Base-by-base conservation (phyloP, 1,140 invertebrate species). In the Drosophila ambigua region DNA sequence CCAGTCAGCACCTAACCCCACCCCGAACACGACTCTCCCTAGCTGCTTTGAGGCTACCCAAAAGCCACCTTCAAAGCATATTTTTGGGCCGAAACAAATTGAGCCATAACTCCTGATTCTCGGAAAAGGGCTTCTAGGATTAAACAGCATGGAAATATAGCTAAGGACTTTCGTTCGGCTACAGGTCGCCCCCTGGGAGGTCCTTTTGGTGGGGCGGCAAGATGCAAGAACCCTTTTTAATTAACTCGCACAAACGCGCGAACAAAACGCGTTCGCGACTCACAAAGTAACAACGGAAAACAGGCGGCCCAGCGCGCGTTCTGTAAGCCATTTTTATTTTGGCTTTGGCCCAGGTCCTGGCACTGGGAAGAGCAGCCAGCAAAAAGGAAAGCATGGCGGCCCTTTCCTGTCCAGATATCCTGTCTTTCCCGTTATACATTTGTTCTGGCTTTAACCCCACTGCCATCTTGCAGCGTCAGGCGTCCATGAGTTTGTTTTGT, bases 231-330 rank as follows among this genome's bases (percentile, higher is more conserved):
- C 83, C 75, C 71, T 88, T 87, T 87, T 88, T 88, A 87, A 87
- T 87, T 88, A 87, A 88, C 82, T 88, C 63, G 54, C 81, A 85
- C 72, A 80, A 85, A 77, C 55, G 74, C 62, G 72, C 60, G 55
- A 80, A 77, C 81, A 80, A 80, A 84, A 77, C 66, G 43, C 66
- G 64, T 15, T 58, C 26, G 24, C 64, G 45, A 69, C 64, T 69
- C 66, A 58, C 64, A 69, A 69, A 69, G 67, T 69, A 71, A 71
- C 54, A 50, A 35, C 44, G 5, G 35, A 5, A 39, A 39, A 39
- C 31, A 23, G 52, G 20, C 51, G 45, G 58, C 45, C 55, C 43
- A 74, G 71, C 76, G 57, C 67, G 74, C 72, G 74, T 71, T 81
- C 28, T 75, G 43, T 57, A 8, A 51, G 60, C 64, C 64, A 68